Evolutionary conservation across 2,888 invertebrate genomes (phyloP), one percentile per base, ranked within the genome.

Genomic region (Tachina lurida): DNA sequence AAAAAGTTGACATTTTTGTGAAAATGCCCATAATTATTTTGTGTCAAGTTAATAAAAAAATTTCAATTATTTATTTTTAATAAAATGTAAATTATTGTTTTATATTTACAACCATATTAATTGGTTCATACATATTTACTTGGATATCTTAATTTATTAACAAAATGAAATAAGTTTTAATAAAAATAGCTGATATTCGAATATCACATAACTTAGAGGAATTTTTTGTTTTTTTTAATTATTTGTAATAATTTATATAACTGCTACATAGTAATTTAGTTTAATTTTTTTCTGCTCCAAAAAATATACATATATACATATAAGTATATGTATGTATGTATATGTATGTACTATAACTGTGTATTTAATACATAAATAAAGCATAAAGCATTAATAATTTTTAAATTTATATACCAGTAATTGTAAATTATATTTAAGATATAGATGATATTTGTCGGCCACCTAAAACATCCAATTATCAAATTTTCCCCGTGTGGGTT

Each of bases 391-490:
- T 73, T 43, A 47, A 58, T 68, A 71, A 60, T 17, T 63, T 41
- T 39, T 41, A 56, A 52, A 63, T 71, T 60, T 43, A 49, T 17
- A 47, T 58, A 17, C 47, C 73, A 56, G 47, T 68, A 73, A n/a
- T 65, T 76, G 22, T 45, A 52, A 41, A 62, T 68, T 63, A 63
- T 52, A 60, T 62, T 56, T 12, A 45, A 17, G 31, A 65, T 70
- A 17, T 31, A 56, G 75, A 13, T 39, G 49, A 13, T 62, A 15
- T 9, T 49, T 19, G 65, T 39, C 15, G 47, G 75, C 75, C 74
- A 74, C 67, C 90, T 89, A 91, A 89, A 91, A 91, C 91, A 90
- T 92, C 91, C 91, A 91, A 91, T 91, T 91, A 88, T 91, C 91
- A 88, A 92, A 91, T 88, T 91, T 91, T 88, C 91, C 91, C 78